A percentile compares a stretch with the other conserved stretches of the same genome.
phyloP scores from a whole-genome alignment of 2,797 vertebrate genomes.

The Sebastes itinus region DNA sequence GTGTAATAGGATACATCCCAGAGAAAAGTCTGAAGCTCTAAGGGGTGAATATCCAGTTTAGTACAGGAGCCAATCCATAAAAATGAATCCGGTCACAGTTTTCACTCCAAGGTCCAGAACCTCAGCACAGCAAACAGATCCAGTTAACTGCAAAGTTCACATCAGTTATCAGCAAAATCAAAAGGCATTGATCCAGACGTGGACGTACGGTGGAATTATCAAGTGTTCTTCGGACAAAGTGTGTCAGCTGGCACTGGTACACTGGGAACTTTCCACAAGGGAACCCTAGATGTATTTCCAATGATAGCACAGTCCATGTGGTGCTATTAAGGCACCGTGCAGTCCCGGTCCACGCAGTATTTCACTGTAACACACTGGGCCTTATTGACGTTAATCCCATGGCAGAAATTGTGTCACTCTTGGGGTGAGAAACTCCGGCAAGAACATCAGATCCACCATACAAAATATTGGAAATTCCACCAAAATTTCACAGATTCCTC shows the following conservation, averaged over 20 bases:
- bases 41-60: not conserved
- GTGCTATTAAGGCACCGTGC: conserved; percentile 41
- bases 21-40: not conserved
- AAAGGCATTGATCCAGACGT: conserved; percentile 18
- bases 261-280: not conserved
- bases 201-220: not conserved
- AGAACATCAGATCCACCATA: not conserved
- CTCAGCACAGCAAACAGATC: not conserved
- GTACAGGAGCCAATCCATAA: not conserved
- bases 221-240: conserved; percentile 1
- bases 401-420: not conserved
- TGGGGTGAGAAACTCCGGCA: not conserved
- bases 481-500: not conserved
- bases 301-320: conserved; percentile 11
- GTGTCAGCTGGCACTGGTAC: conserved; percentile 3
- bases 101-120: not conserved
- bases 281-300: not conserved
- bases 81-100: not conserved
- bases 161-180: conserved; percentile 6
- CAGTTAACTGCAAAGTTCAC: conserved; percentile 1
- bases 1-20: not conserved
- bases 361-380: not conserved
- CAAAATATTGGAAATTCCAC: not conserved
- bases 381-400: not conserved
- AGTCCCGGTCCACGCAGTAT: not conserved